Base-by-base conservation (phyloP, 2,888 invertebrate genomes). In the Seira musarum region DNA sequence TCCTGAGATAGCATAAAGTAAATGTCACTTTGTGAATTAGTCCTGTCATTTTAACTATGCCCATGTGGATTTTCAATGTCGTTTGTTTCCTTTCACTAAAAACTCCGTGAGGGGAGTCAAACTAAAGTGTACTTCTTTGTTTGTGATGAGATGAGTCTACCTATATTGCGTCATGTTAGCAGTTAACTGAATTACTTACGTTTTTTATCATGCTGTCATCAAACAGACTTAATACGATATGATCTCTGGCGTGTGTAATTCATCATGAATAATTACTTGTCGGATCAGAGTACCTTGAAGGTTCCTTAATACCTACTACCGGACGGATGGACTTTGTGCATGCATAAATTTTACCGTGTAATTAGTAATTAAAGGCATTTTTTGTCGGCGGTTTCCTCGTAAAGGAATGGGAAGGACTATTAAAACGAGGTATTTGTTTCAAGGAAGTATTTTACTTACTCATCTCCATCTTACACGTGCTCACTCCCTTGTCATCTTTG, bases 361-460 rank as follows among this genome's bases (percentile, higher is more conserved):
- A 49, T 30, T 30, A 49, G 60, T 60, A 60, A 60, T 60, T 60
- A 60, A 60, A n/a, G n/a, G n/a, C 0, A 53, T 53, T 57, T 57
- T 49, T 67, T 57, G 40, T 69, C 70, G 49, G 40, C 69, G n/a
- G 8, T 53, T 53, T 60, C 19, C 60, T 60, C 60, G 10, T 21
- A 60, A 60, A 60, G 22, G 21, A 60, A 49, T n/a, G 71, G 53
- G 68, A 73, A 73, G 73, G 68, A 57, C 73, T 67, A 71, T 63
- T 80, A 53, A 63, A 75, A 70, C 74, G 53, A 75, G 67, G 80
- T 64, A 71, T 70, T 80, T 80, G 61, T 75, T 80, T 71, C 80
- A 80, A 80, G 80, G 80, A 80, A 80, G 80, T 80, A 60, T 60
- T 60, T 60, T 60, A 19, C 13, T 19, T 60, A 21, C 60, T 60